A percentile compares a stretch with the other conserved stretches of the same genome.
Conservation (phyloP, 2,888 invertebrate species). For the Congeria kusceri region DNA sequence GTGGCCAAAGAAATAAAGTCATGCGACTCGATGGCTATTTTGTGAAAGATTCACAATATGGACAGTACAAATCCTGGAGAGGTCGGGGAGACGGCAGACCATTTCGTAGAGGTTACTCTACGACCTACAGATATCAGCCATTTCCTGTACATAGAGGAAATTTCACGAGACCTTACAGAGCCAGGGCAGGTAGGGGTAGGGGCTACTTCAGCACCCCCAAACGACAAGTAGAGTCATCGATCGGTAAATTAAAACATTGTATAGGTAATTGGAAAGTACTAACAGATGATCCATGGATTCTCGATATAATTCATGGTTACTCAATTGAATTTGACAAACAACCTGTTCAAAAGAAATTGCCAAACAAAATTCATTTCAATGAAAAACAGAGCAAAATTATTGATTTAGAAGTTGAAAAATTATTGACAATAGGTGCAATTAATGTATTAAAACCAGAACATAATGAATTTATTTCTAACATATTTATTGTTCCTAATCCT, state of each 20-base stretch:
- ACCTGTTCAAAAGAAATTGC: neutral
- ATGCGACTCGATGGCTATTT: constrained; percentile 12
- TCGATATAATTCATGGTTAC: neutral
- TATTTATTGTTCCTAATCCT: constrained; percentile 11
- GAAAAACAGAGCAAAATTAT: neutral
- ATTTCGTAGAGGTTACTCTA: too few species aligned
- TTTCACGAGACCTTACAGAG: too few species aligned
- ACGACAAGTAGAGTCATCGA: too few species aligned
- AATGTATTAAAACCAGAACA: neutral
- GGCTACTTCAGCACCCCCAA: too few species aligned
- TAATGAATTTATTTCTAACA: constrained; percentile 10
- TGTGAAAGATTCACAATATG: too few species aligned
- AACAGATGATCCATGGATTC: neutral
- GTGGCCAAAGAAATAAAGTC: constrained; percentile 17
- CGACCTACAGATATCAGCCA: too few species aligned
- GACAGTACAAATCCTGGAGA: too few species aligned
- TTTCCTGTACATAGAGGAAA: too few species aligned
- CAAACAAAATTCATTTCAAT: neutral
- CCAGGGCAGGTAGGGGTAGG: too few species aligned
- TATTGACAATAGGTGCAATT: constrained; percentile 3
- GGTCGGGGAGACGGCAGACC: too few species aligned
- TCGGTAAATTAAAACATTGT: too few species aligned
- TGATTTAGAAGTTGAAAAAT: neutral
- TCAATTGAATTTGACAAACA: constrained; percentile 2
- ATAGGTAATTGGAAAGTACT: neutral